Evolutionary conservation across 2,797 vertebrate genomes (phyloP).

Genomic region (Semaprochilodus insignis): DNA sequence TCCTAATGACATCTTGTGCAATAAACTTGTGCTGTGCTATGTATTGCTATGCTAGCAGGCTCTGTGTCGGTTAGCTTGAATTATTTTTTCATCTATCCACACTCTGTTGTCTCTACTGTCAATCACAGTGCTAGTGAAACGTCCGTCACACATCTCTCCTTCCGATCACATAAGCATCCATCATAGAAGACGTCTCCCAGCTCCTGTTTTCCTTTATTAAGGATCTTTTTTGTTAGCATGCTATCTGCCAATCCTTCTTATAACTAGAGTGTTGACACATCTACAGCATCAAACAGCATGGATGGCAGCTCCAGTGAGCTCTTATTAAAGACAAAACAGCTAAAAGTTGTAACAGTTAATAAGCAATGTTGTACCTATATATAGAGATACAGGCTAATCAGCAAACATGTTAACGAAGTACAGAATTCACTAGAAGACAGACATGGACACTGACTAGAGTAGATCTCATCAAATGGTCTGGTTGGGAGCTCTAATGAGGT

Average conservation of each 20-base stretch:
- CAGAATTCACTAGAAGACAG: no score
- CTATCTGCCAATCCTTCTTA: not conserved
- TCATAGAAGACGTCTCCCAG: not conserved
- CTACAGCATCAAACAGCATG: no score
- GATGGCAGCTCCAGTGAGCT: not conserved
- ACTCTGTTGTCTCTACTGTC: constrained; percentile 15
- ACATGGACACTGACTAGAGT: no score
- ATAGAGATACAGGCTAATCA: no score
- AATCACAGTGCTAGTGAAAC: not conserved
- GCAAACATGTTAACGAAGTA: no score
- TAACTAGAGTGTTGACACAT: not conserved
- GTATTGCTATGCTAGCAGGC: not conserved
- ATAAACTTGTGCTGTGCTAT: not conserved
- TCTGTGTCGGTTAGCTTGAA: not conserved
- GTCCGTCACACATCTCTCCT: not conserved
- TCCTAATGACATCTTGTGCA: not conserved
- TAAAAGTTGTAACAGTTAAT: not conserved
- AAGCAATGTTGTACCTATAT: not conserved
- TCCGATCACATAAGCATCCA: not conserved
- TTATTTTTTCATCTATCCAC: not conserved
- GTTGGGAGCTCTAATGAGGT: no score
- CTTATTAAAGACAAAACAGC: not conserved
- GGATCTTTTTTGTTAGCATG: not conserved
- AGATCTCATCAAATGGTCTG: no score
- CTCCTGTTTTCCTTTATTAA: not conserved